Base-by-base conservation (phyloP, 2,888 invertebrate genomes). In the Matsumyia berberina region DNA sequence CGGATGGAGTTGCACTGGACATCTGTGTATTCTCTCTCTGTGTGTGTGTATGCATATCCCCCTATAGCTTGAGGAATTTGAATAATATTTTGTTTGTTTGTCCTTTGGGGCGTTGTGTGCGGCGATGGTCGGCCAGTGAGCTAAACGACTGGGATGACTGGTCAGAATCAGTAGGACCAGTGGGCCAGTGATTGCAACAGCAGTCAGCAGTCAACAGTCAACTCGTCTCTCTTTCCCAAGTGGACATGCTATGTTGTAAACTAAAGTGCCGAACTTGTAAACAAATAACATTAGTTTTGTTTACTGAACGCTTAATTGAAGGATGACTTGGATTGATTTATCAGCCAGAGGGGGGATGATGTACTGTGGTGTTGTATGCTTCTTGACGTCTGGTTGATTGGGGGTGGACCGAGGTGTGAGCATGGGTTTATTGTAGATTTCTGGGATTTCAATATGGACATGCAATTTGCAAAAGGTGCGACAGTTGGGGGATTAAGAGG, bases 81-180 rank as follows among this genome's bases (percentile, higher is more conserved):
- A 82, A 82, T 82, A 82, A 82, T 78, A 82, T 82, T 82, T 82
- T 78, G 72, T 78, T 82, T 82, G 82, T 82, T 78, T 82, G 72
- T 72, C 60, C 72, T 82, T 33, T 66, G 82, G 82, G 66, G 72
- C 78, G 62, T 58, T 64, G 77, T 24, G 24, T 24, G n/a, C 64
- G 70, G 77, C 66, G 57, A 76, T 77, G 77, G 77, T 58, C 64
- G 57, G 77, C 64, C 57, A 70, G 76, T 76, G 76, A 62, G 62
- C 69, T 70, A 70, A 70, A 64, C 81, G 76, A 70, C 76, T 62
- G 60, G 62, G 46, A 55, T 62, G 69, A 81, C 76, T 55, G 60
- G 53, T 44, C 62, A 42, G 33, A 11, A 57, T 3, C 46, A 46
- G 31, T 11, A n/a, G 66, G 37, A 24, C 24, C 24, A 42, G 12